These are phyloP conservation scores for Drosophila suzukii DNA, from an alignment of 1,140 invertebrate genomes.

Conservation along the genomic window DNA sequence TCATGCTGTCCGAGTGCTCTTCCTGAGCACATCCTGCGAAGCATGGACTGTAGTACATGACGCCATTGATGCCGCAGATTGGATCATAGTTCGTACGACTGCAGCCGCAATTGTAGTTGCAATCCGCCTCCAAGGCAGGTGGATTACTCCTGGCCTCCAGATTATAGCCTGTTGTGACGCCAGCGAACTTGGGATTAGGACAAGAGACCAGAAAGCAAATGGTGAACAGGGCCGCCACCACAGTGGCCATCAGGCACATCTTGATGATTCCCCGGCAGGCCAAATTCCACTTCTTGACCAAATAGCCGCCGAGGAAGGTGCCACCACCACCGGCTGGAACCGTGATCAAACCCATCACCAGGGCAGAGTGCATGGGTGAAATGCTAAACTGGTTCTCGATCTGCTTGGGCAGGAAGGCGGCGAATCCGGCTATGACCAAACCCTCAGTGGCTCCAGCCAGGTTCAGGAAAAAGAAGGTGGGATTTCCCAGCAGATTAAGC, in stretches of 20 bases:
- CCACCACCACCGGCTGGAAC: constrained; percentile 91
- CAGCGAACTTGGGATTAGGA: constrained; percentile 90
- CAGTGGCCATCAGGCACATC: constrained; percentile 88
- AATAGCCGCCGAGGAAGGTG: constrained; percentile 92
- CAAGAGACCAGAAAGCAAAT: constrained; percentile 90
- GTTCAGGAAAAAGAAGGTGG: constrained; percentile 92
- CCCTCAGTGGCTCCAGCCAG: constrained; percentile 92
- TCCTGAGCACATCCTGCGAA: constrained; percentile 90
- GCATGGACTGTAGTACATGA: constrained; percentile 94
- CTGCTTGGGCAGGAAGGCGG: constrained; percentile 92
- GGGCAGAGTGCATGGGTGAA: constrained; percentile 89
- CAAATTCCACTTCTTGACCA: constrained; percentile 91
- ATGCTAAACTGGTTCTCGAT: constrained; percentile 94
- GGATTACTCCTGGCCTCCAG: neutral
- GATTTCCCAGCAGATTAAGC: constrained; percentile 88
- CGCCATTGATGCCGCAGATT: constrained; percentile 90
- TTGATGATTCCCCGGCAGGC: constrained; percentile 91
- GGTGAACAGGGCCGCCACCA: constrained; percentile 87
- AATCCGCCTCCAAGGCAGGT: constrained; percentile 84
- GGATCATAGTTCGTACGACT: constrained; percentile 86
- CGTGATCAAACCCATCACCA: constrained; percentile 90
- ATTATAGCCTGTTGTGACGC: constrained; percentile 88
- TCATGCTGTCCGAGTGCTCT: constrained; percentile 65
- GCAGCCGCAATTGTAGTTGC: constrained; percentile 89
- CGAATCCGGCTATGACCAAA: constrained; percentile 91